phyloP scores from a whole-genome alignment of 2,888 invertebrate genomes.

The Erynnis tages region DNA sequence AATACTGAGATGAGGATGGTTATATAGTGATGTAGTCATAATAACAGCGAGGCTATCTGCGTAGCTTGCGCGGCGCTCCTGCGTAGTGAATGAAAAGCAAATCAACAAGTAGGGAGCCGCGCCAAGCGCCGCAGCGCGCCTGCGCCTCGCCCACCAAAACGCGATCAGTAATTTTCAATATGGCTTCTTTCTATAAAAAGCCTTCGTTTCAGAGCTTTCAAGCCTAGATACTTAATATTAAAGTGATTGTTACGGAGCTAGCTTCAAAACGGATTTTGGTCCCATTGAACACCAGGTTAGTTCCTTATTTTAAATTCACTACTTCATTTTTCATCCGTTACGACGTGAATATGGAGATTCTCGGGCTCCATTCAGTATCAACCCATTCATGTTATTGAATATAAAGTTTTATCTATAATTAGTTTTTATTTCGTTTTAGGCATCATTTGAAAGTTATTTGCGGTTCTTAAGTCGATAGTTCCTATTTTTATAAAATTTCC shows the following conservation, averaged over 20 bases:
- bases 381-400: no score
- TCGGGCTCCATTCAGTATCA: no score
- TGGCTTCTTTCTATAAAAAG: slow-evolving; percentile 46
- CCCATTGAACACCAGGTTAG: not conserved
- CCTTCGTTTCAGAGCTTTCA: slow-evolving; percentile 17
- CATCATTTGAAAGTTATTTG: no score
- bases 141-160: slow-evolving; percentile 42
- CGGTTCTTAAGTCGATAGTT: no score
- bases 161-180: slow-evolving; percentile 50
- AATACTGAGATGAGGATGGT: not conserved
- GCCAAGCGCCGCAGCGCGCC: slow-evolving; percentile 44
- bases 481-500: no score
- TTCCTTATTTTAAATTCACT: not conserved
- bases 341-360: no score
- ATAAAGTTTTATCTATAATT: no score
- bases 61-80: slow-evolving; percentile 61
- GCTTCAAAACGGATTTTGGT: not conserved
- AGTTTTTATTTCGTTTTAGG: no score
- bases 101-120: slow-evolving; percentile 70
- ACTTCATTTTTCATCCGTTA: no score
- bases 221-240: slow-evolving; percentile 4
- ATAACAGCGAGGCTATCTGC: slow-evolving; percentile 44
- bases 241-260: slow-evolving; percentile 4
- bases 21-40: slow-evolving; percentile 14
- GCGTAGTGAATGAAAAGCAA: slow-evolving; percentile 70